Evolutionary conservation across 1,140 invertebrate species (phyloP).

Genomic region (Brachionus plicatilis): DNA sequence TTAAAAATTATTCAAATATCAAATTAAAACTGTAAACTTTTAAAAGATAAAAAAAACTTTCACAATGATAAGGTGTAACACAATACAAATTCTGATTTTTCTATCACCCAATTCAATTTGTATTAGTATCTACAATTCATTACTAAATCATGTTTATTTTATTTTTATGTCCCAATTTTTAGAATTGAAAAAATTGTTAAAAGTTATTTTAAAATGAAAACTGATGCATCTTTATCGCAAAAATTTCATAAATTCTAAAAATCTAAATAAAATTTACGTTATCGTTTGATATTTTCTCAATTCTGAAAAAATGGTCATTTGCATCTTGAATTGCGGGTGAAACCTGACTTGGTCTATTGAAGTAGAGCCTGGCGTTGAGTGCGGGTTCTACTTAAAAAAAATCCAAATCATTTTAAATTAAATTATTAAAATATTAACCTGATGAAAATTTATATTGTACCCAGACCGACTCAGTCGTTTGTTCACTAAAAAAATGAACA

Average conservation of each 20-base stretch:
- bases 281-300: constrained; percentile 26
- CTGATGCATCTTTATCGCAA: too few species aligned
- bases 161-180: too few species aligned
- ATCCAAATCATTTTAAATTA: not conserved
- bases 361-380: not conserved
- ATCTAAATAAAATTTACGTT: not conserved
- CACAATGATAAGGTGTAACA: not conserved
- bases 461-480: not conserved
- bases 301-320: not conserved
- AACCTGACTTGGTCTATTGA: not conserved
- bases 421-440: not conserved
- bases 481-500: not conserved
- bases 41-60: not conserved
- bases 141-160: too few species aligned
- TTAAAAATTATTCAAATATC: too few species aligned
- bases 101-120: too few species aligned
- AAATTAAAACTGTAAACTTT: not conserved
- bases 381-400: not conserved
- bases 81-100: not conserved
- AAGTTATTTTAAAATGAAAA: too few species aligned
- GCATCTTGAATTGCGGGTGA: not conserved
- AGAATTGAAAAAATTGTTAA: not conserved
- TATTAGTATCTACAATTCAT: too few species aligned
- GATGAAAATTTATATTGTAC: not conserved
- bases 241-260: not conserved